Conservation (phyloP, 2,888 invertebrate species). For the Mythimna lalbum region DNA sequence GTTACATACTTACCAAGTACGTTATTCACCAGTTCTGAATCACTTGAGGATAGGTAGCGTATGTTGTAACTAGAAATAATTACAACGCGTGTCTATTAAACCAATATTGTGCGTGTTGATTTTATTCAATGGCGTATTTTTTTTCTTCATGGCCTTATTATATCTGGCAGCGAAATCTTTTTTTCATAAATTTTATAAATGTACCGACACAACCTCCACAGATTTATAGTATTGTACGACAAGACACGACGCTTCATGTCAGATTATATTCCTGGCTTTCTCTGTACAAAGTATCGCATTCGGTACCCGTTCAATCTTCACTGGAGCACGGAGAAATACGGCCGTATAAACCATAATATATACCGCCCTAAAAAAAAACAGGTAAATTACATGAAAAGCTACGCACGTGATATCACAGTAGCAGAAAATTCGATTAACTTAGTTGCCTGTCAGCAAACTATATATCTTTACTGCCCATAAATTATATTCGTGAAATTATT, state of each 20-base stretch:
- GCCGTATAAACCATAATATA: constrained; percentile 79
- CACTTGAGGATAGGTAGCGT: constrained; percentile 12
- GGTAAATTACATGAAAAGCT: constrained; percentile 79
- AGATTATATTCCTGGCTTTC: constrained; percentile 67
- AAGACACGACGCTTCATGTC: constrained; percentile 64
- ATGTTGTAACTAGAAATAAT: constrained; percentile 5
- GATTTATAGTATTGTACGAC: constrained; percentile 61
- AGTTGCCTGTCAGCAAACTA: constrained; percentile 81
- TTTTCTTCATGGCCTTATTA: not conserved
- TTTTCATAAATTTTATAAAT: constrained; percentile 66
- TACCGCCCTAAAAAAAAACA: constrained; percentile 81
- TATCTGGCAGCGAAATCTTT: not conserved
- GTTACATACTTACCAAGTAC: constrained; percentile 27
- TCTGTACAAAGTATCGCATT: constrained; percentile 75
- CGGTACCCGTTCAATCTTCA: constrained; percentile 81
- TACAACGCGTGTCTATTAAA: not conserved
- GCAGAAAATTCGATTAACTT: constrained; percentile 86
- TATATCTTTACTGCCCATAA: constrained; percentile 76
- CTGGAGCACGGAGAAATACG: constrained; percentile 83
- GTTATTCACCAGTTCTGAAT: constrained; percentile 41
- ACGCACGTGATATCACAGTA: constrained; percentile 81
- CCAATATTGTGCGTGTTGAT: not conserved
- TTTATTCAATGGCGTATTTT: constrained; percentile 7
- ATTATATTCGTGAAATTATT: constrained; percentile 76
- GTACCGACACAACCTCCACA: constrained; percentile 43